Conservation (phyloP, 2,888 invertebrate species). For the Odontomyia ornata region DNA sequence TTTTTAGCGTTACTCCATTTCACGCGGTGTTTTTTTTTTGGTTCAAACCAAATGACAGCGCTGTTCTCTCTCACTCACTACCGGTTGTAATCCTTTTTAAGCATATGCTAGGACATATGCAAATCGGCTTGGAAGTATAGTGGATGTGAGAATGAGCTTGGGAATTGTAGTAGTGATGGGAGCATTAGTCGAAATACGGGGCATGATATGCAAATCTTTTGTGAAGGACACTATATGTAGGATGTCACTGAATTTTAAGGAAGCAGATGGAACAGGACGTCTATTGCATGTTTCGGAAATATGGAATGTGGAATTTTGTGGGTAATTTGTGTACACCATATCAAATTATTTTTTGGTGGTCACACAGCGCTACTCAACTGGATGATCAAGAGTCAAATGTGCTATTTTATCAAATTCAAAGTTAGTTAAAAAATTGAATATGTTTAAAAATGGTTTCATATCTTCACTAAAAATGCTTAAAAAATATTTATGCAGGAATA, state of each 20-base stretch:
- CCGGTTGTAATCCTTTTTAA: not conserved
- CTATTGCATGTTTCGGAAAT: not conserved
- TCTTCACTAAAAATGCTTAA: too few relatives aligned
- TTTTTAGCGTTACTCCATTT: not conserved
- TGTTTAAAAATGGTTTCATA: too few relatives aligned
- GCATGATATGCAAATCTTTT: not conserved
- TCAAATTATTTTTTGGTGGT: too few relatives aligned
- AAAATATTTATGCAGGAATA: too few relatives aligned
- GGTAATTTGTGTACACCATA: too few relatives aligned
- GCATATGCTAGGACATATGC: slow-evolving; percentile 10
- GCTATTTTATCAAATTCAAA: too few relatives aligned
- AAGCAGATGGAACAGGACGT: slow-evolving; percentile 8
- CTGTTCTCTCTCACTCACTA: slow-evolving; percentile 7
- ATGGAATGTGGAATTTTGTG: not conserved
- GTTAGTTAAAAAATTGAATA: too few relatives aligned
- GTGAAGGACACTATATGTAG: not conserved
- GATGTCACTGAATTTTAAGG: not conserved
- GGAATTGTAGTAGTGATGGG: not conserved
- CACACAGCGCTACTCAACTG: too few relatives aligned
- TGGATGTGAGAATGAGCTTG: not conserved
- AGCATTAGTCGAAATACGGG: not conserved
- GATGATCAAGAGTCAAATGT: too few relatives aligned
- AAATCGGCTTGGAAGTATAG: not conserved
- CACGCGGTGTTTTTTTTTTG: not conserved
- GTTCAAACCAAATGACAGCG: not conserved